Percentiles rank a stretch among this genome's conserved stretches.
Evolutionary conservation across 2,797 vertebrate genomes (phyloP).

Genomic region (Bovichtus diacanthus): DNA sequence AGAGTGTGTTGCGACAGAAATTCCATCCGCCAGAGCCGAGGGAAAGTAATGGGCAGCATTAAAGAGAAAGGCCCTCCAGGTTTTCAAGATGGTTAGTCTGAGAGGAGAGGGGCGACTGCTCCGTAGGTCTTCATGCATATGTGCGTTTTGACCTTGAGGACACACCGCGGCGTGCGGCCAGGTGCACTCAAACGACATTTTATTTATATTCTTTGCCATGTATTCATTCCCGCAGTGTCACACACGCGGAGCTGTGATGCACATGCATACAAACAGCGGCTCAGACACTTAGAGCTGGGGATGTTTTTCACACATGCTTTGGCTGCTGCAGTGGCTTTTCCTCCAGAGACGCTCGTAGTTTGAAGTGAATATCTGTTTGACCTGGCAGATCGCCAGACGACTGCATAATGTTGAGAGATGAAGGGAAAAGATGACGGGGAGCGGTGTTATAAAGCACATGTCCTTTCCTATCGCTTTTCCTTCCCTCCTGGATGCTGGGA

Average conservation of each 20-base stretch:
- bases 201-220: constrained; percentile 47
- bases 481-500: constrained; percentile 35
- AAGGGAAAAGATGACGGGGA: constrained; percentile 68
- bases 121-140: constrained; percentile 3
- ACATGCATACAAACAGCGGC: constrained; percentile 35
- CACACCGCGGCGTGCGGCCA: no score
- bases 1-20: constrained; percentile 61
- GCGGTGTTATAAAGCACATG: constrained; percentile 49
- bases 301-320: constrained; percentile 35
- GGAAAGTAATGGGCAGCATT: constrained; percentile 71
- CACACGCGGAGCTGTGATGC: constrained; percentile 25
- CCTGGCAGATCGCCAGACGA: constrained; percentile 63
- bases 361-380: constrained; percentile 58
- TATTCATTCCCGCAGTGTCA: constrained; percentile 48
- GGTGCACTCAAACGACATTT: constrained; percentile 48
- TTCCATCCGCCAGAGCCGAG: constrained; percentile 53
- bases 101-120: constrained; percentile 49
- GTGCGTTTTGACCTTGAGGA: constrained; percentile 69
- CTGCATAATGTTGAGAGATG: constrained; percentile 67
- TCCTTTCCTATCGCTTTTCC: constrained; percentile 33
- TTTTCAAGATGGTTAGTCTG: constrained; percentile 64
- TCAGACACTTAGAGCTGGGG: constrained; percentile 26
- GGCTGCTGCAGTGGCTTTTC: constrained; percentile 29
- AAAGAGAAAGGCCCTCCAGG: constrained; percentile 69
- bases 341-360: constrained; percentile 48